Conservation (phyloP, 1,140 invertebrate genomes). For the Drosophila asahinai region DNA sequence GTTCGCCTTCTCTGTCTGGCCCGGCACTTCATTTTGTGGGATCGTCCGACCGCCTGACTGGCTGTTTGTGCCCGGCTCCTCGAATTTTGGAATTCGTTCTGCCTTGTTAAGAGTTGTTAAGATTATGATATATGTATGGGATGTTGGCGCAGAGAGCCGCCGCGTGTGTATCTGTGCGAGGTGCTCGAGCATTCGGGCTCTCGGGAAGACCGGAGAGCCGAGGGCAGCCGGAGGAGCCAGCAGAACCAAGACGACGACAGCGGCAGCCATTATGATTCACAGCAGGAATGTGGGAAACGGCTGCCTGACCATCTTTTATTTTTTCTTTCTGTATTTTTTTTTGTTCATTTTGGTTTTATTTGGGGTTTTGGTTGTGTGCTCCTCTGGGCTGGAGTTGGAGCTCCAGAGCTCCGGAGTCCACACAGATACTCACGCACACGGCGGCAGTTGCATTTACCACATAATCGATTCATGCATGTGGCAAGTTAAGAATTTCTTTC, state of each 20-base stretch:
- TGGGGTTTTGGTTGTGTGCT: constrained; percentile 9
- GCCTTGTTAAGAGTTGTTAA: constrained; percentile 85
- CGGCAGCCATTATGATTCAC: constrained; percentile 82
- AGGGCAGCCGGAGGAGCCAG: constrained; percentile 12
- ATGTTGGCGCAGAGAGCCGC: constrained; percentile 23
- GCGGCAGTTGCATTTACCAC: constrained; percentile 67
- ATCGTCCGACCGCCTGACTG: constrained; percentile 76
- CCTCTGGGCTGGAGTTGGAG: constrained; percentile 21
- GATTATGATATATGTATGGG: constrained; percentile 84
- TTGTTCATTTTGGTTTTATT: constrained; percentile 16
- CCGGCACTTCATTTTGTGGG: constrained; percentile 77
- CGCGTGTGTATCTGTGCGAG: constrained; percentile 38
- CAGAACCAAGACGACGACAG: constrained; percentile 63
- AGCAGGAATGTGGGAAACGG: constrained; percentile 81
- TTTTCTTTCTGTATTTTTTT: constrained; percentile 18
- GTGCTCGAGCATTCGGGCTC: constrained; percentile 5
- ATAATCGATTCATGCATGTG: constrained; percentile 84
- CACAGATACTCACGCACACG: constrained; percentile 52
- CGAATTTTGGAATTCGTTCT: constrained; percentile 84
- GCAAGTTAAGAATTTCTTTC: constrained; percentile 80
- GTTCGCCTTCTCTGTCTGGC: constrained; percentile 48
- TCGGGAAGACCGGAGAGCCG: constrained; percentile 5
- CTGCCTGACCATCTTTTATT: constrained; percentile 77
- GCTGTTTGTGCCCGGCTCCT: constrained; percentile 58
- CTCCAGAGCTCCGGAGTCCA: constrained; percentile 34